Evolutionary conservation across 1,140 invertebrate species (phyloP), one percentile per base, ranked within the genome.

Genomic region (Tetranychus cinnabarinus): DNA sequence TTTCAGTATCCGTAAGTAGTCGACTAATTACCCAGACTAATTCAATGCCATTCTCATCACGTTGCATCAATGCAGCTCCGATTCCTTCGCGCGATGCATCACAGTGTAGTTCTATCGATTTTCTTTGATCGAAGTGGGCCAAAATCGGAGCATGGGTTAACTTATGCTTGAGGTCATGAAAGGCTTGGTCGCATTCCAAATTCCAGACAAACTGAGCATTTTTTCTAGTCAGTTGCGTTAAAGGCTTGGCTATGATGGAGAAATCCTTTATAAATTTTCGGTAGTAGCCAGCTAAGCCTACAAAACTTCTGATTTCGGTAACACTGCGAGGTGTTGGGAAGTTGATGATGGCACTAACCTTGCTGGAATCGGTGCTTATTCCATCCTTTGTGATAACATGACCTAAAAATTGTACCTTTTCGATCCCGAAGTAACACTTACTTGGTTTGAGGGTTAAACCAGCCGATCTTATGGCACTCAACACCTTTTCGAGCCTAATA

Each of bases 401-500:
- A 0, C 73, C 73, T 13, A 75, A 61, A 62, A 70, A 75, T 31
- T 61, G 68, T 4, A 76, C 64, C 45, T 65, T 63, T 4, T 60
- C 36, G 56, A 67, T 23, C 39, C 71, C 71, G 63, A 75, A 72
- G 3, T 3, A 10, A 56, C 23, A 33, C 33, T 56, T 56, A 5
- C 31, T 36, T 5, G 55, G 23, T 33, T 34, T 36, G 5, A 56
- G 4, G 4, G 31, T 34, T 33, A 33, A 6, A 5, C 33, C 33
- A 2, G 55, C 55, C 31, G 3, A 3, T 4, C 3, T 15, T 6
- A 52, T 5, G 3, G 5, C 15, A 3, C 3, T 52, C 31, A 56
- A 31, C 7, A 56, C 55, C 33, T 34, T 4, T 3, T 33, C 13
- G 5, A 34, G 55, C 5, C 35, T 33, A 5, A n/a, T 4, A 3